Conservation (phyloP, 2,888 invertebrate genomes). For the Elmis aenea region DNA sequence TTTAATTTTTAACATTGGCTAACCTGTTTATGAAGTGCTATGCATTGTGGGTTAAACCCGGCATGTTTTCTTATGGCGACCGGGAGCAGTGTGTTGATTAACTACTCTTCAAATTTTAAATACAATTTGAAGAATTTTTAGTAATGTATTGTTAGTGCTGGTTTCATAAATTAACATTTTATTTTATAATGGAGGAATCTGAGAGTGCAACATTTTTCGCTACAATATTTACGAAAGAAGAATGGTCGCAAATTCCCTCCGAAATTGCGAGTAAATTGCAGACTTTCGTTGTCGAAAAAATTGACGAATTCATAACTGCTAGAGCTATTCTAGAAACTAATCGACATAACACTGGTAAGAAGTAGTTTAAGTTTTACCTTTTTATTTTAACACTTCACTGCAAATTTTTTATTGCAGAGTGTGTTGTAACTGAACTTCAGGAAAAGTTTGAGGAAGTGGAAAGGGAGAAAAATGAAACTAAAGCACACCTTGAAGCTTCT, state of each 20-base stretch:
- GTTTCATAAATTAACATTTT: too few species aligned
- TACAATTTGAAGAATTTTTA: too few species aligned
- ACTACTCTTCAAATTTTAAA: too few species aligned
- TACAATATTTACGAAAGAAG: constrained; percentile 49
- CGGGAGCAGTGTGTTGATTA: too few species aligned
- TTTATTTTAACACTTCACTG: constrained; percentile 1
- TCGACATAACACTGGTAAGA: constrained; percentile 58
- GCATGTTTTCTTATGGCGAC: constrained; percentile 23
- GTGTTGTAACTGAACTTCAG: too few species aligned
- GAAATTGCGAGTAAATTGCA: constrained; percentile 59
- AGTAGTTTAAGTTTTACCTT: not conserved
- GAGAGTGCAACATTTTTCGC: constrained; percentile 36
- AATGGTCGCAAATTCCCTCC: constrained; percentile 52
- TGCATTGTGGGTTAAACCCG: constrained; percentile 24
- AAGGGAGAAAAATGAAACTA: constrained; percentile 55
- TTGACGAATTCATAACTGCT: constrained; percentile 67
- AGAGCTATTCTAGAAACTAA: constrained; percentile 69
- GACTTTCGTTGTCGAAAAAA: constrained; percentile 54
- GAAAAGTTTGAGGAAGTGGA: too few species aligned
- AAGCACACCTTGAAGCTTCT: constrained; percentile 59
- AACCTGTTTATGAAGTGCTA: too few species aligned
- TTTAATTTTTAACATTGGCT: too few species aligned
- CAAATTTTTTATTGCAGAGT: constrained; percentile 8
- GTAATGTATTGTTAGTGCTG: too few species aligned
- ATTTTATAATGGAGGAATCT: constrained; percentile 33